A percentile compares a stretch with the other conserved stretches of the same genome.
Evolutionary conservation across 2,888 invertebrate species (phyloP).

Genomic region (Cecidostiba fungosa): DNA sequence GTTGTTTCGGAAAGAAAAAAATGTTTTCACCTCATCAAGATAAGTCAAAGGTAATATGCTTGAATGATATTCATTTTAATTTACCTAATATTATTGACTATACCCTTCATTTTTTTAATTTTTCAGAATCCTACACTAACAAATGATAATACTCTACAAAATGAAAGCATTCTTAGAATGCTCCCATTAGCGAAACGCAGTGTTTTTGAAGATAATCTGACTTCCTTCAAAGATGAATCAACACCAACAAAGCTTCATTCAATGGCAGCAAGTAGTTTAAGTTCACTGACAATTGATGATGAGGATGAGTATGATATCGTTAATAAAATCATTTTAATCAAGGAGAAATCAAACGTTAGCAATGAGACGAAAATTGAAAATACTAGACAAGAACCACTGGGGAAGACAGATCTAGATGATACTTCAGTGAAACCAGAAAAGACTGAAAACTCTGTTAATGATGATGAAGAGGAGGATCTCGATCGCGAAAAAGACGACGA

Average conservation of each 20-base stretch:
- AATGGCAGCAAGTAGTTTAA: slow-evolving; percentile 92
- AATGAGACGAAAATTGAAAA: slow-evolving; percentile 33
- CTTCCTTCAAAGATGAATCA: slow-evolving; percentile 91
- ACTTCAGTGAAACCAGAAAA: slow-evolving; percentile 9
- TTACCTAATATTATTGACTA: not conserved
- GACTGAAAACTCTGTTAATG: not conserved
- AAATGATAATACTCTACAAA: slow-evolving; percentile 37
- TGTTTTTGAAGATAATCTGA: slow-evolving; percentile 89
- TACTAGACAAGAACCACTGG: slow-evolving; percentile 43
- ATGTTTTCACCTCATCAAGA: slow-evolving; percentile 4
- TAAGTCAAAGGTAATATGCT: slow-evolving; percentile 40
- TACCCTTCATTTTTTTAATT: slow-evolving; percentile 6
- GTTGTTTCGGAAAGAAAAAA: slow-evolving; percentile 58
- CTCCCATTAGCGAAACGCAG: slow-evolving; percentile 76
- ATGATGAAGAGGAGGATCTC: slow-evolving; percentile 35
- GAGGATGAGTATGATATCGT: slow-evolving; percentile 77
- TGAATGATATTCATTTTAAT: not conserved
- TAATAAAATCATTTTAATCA: slow-evolving; percentile 52
- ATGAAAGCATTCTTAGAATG: slow-evolving; percentile 42
- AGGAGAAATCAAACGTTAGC: slow-evolving; percentile 39
- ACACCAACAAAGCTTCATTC: slow-evolving; percentile 89
- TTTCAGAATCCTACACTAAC: not conserved
- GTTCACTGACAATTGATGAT: slow-evolving; percentile 92
- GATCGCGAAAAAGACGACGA: slow-evolving; percentile 79
- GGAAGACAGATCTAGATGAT: slow-evolving; percentile 20